These are phyloP conservation scores for Phyllotreta striolata DNA, from an alignment of 2,888 invertebrate genomes.

Conservation along the genomic window DNA sequence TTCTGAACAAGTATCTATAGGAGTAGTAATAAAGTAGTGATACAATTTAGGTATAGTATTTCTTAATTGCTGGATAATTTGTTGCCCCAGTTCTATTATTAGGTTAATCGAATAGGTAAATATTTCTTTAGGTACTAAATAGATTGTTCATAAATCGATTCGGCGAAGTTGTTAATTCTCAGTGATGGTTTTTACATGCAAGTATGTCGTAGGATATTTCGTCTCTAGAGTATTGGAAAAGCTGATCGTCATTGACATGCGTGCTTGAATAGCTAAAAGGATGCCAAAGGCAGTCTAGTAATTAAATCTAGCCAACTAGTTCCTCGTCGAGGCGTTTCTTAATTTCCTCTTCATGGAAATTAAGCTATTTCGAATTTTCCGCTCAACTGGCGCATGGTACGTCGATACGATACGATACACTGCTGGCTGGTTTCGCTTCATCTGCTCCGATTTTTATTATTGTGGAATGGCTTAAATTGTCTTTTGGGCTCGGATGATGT, in stretches of 20 bases:
- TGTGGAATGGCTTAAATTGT: constrained; percentile 11
- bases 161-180: too few species aligned
- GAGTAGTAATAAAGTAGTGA: too few species aligned
- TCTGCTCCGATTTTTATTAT: constrained; percentile 29
- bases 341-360: constrained; percentile 46
- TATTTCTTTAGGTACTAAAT: too few species aligned
- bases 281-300: constrained; percentile 22
- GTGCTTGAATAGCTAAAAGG: constrained; percentile 14
- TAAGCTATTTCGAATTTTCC: constrained; percentile 43
- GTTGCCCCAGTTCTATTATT: too few species aligned
- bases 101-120: too few species aligned
- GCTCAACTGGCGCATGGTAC: constrained; percentile 27
- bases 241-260: constrained; percentile 15
- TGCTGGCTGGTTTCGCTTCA: constrained; percentile 23
- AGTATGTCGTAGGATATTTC: neutral
- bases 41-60: too few species aligned
- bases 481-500: constrained; percentile 6
- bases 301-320: constrained; percentile 30
- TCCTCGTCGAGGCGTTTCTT: constrained; percentile 42
- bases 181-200: too few species aligned
- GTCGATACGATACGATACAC: constrained; percentile 16
- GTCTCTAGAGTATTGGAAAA: constrained; percentile 12
- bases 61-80: too few species aligned
- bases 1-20: too few species aligned
- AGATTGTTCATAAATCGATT: too few species aligned